Percentiles rank a stretch among this genome's conserved stretches.
Conservation (phyloP, 1,140 invertebrate genomes). For the Aphaenogaster rudis region DNA sequence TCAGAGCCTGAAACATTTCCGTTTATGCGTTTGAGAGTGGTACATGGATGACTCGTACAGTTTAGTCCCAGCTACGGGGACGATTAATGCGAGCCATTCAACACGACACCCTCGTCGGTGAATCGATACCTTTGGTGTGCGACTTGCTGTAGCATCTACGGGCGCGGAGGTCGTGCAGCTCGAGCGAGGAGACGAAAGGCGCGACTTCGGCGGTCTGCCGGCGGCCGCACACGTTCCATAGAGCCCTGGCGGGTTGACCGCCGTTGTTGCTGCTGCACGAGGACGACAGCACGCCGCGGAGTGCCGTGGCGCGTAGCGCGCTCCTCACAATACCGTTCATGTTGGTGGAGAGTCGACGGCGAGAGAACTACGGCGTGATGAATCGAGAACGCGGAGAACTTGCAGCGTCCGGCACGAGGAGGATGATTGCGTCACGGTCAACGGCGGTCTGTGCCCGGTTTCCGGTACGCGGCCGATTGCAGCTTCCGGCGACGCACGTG, state of each 20-base stretch:
- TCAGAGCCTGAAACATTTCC: not conserved
- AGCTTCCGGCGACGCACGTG: not conserved
- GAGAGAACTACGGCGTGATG: not conserved
- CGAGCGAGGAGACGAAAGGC: constrained; percentile 77
- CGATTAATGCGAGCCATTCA: not conserved
- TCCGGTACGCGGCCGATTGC: not conserved
- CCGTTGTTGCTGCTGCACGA: constrained; percentile 82
- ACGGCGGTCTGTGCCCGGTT: not conserved
- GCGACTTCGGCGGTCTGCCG: constrained; percentile 80
- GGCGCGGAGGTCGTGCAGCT: constrained; percentile 87
- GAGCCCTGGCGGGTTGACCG: constrained; percentile 89
- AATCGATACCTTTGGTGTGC: constrained; percentile 90
- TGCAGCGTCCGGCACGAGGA: not conserved
- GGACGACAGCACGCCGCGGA: constrained; percentile 86
- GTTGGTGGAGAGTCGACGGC: constrained; percentile 74
- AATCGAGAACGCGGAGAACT: constrained; percentile 8
- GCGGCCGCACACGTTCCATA: constrained; percentile 90
- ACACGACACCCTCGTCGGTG: not conserved
- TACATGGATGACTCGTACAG: not conserved
- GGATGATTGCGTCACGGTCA: not conserved
- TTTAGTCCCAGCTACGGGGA: not conserved
- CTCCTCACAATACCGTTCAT: constrained; percentile 91
- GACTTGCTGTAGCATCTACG: constrained; percentile 89
- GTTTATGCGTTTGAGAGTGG: not conserved
- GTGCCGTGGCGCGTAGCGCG: constrained; percentile 86